Conservation (phyloP, 2,888 invertebrate species). For the Salticus scenicus region DNA sequence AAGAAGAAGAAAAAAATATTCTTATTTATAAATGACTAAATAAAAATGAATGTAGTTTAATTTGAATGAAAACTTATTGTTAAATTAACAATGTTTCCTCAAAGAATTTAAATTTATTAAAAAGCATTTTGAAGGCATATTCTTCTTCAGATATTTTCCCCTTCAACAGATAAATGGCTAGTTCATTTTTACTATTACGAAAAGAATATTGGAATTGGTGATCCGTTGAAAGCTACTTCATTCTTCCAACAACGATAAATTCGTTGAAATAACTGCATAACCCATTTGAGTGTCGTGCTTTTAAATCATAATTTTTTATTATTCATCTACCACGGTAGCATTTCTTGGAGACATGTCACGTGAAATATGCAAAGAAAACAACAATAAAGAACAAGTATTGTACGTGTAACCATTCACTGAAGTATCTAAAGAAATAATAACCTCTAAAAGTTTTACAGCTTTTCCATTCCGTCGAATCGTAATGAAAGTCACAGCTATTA, state of each 20-base stretch:
- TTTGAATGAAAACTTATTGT: too few species aligned
- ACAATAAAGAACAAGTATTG: conserved; percentile 3
- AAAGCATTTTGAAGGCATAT: too few species aligned
- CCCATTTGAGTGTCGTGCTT: neutral
- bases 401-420: neutral
- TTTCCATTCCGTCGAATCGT: conserved; percentile 3
- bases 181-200: neutral
- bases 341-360: neutral
- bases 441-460: neutral
- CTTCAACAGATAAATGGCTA: neutral
- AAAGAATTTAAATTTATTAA: too few species aligned
- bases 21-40: too few species aligned
- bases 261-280: neutral
- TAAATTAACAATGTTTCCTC: too few species aligned
- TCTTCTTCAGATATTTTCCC: too few species aligned
- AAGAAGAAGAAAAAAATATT: too few species aligned
- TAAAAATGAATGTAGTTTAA: too few species aligned
- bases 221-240: neutral
- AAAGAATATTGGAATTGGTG: neutral
- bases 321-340: neutral
- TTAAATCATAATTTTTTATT: neutral
- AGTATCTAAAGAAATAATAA: neutral
- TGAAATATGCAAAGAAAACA: conserved; percentile 8
- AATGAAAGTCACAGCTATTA: conserved; percentile 14
- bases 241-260: neutral